Base-by-base conservation (phyloP, 2,797 vertebrate genomes). In the Galaxias olidus region DNA sequence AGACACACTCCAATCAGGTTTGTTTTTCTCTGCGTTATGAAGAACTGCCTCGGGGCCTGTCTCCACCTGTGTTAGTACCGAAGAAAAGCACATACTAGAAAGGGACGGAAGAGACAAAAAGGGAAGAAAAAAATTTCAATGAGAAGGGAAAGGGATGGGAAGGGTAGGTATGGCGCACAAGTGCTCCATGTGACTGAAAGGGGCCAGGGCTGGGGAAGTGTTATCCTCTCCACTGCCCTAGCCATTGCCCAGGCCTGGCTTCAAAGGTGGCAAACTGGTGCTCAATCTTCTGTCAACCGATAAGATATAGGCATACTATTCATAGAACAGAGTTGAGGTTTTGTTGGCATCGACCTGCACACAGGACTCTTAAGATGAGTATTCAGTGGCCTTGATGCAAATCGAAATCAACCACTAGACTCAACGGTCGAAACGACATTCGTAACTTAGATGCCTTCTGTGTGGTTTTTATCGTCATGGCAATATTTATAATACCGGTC, bases 21-120 rank as follows among this genome's bases (percentile, higher is more conserved):
- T 54, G 44, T 18, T 67, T 75, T 43, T 48, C 56, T 43, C 48
- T 59, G 18, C 10, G 15, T 41, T 9, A 67, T 63, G 19, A 56
- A 60, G 45, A 61, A 51, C 63, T 17, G 0, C 43, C 54, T 76
- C 1, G 19, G 72, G 74, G 59, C 82, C 0, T 80, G 87, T 78
- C 61, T 69, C 30, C 61, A 75, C 79, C 66, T 84, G 83, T 61
- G 57, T 30, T 8, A 1, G n/a, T 71, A 58, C 48, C 12, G 13
- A 13, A 62, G 57, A 61, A 41, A 30, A 9, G 65, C 56, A 55
- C 20, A 41, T 40, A 19, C 42, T 46, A 9, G 40, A 17, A 63
- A 18, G 44, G 12, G 58, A 6, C n/a, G 10, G 0, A 41, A 11
- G n/a, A 18, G 60, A 71, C 61, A 46, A n/a, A 53, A 0, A n/a